Conservation (phyloP, 2,888 invertebrate genomes). For the Plebejus anna region DNA sequence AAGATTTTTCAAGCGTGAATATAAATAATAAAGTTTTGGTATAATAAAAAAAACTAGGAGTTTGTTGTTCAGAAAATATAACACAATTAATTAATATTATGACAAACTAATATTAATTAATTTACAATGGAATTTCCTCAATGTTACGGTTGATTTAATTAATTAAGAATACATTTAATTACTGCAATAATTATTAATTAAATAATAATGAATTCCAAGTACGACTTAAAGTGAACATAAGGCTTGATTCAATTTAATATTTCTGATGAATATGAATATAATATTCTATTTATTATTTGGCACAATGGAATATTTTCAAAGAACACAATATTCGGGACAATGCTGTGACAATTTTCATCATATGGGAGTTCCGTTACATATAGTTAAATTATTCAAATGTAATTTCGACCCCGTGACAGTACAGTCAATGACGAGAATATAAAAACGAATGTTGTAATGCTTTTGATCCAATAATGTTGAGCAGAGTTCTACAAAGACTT, state of each 20-base stretch:
- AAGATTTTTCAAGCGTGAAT: too few relatives aligned
- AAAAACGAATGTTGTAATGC: neutral
- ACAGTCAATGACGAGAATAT: neutral
- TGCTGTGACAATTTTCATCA: neutral
- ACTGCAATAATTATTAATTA: neutral
- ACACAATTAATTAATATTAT: too few relatives aligned
- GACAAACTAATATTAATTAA: neutral
- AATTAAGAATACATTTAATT: neutral
- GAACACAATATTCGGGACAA: neutral
- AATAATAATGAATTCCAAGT: neutral
- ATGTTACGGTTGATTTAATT: neutral
- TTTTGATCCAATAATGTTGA: neutral
- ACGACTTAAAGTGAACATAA: neutral
- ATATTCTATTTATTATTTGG: neutral
- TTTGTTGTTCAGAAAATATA: too few relatives aligned
- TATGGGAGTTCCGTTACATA: slow-evolving; percentile 6
- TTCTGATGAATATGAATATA: neutral
- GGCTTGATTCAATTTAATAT: neutral
- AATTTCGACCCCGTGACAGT: neutral
- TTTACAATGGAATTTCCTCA: neutral
- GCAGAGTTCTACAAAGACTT: too few relatives aligned
- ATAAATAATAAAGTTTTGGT: too few relatives aligned
- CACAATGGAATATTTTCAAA: neutral
- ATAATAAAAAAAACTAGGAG: too few relatives aligned
- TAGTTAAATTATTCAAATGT: slow-evolving; percentile 20